phyloP scores from a whole-genome alignment of 2,113 vertebrate species.

The Poeciliopsis occidentalis region DNA sequence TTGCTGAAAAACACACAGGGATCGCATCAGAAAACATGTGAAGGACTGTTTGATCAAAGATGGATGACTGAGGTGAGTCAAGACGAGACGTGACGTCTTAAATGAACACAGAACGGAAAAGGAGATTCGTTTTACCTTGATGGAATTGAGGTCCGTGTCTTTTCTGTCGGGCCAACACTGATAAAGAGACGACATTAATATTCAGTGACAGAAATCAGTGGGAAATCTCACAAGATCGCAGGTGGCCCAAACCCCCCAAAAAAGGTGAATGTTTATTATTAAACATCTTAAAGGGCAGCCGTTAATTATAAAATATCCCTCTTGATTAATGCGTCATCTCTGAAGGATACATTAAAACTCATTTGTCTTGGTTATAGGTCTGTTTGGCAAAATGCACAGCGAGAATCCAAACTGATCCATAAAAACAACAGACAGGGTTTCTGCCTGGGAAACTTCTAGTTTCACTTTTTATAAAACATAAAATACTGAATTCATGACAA shows the following conservation, averaged over 20 bases:
- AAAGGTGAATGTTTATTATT: conserved; percentile 72
- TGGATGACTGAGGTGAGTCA: conserved; percentile 17
- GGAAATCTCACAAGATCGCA: conserved; percentile 49
- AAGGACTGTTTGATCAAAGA: conserved; percentile 22
- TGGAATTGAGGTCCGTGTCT: conserved; percentile 78
- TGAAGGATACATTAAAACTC: neutral
- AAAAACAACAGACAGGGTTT: neutral
- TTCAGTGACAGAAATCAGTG: conserved; percentile 37
- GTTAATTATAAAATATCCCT: conserved; percentile 76
- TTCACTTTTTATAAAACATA: neutral
- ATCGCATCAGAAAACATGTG: conserved; percentile 7
- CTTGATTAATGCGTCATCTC: conserved; percentile 71
- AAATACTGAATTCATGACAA: neutral
- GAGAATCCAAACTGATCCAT: conserved; percentile 6
- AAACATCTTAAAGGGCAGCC: conserved; percentile 61
- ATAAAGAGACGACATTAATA: conserved; percentile 68
- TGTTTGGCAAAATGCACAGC: conserved; percentile 48
- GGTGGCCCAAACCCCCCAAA: conserved; percentile 52
- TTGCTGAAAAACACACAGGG: conserved; percentile 58
- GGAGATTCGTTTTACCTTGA: conserved; percentile 83
- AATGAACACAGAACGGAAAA: conserved; percentile 32
- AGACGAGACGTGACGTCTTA: conserved; percentile 23
- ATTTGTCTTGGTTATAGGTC: conserved; percentile 7
- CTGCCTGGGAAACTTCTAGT: neutral
- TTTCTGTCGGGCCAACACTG: conserved; percentile 83